Conservation (phyloP, 2,888 invertebrate species). For the Aphidius colemani region DNA sequence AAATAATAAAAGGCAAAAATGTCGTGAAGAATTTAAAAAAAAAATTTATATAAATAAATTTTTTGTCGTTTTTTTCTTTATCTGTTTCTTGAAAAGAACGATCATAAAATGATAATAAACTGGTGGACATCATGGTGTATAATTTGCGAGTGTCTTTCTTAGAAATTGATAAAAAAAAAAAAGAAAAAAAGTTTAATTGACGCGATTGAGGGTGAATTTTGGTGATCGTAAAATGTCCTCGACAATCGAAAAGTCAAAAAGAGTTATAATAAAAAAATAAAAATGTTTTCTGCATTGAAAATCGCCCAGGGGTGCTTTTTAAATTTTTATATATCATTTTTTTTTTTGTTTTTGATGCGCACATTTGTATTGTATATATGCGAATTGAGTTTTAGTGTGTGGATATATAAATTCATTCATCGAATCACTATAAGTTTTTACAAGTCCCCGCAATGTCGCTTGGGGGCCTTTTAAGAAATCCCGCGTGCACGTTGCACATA, state of each 20-base stretch:
- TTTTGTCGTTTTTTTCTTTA: too few relatives aligned
- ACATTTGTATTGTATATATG: conserved; percentile 13
- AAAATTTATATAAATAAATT: too few relatives aligned
- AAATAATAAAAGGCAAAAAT: too few relatives aligned
- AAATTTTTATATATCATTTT: background rate
- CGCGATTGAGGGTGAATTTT: too few relatives aligned
- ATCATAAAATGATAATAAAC: too few relatives aligned
- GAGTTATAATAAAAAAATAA: background rate
- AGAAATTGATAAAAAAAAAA: too few relatives aligned
- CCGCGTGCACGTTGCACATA: conserved; percentile 32
- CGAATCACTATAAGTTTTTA: conserved; percentile 17
- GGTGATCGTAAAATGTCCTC: conserved; percentile 59
- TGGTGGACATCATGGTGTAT: too few relatives aligned
- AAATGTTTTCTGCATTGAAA: conserved; percentile 30
- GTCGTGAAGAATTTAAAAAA: too few relatives aligned
- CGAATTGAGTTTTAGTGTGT: background rate
- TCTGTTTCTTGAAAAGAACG: too few relatives aligned
- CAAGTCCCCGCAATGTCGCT: conserved; percentile 27
- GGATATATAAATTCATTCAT: too few relatives aligned
- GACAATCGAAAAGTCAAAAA: conserved; percentile 40
- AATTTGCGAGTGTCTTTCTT: too few relatives aligned
- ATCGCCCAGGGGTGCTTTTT: conserved; percentile 33
- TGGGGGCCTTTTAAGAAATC: conserved; percentile 24
- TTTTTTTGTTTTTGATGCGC: conserved; percentile 13
- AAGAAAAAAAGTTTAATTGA: too few relatives aligned